phyloP scores from a whole-genome alignment of 2,888 invertebrate genomes.

The Tetragnatha montana region DNA sequence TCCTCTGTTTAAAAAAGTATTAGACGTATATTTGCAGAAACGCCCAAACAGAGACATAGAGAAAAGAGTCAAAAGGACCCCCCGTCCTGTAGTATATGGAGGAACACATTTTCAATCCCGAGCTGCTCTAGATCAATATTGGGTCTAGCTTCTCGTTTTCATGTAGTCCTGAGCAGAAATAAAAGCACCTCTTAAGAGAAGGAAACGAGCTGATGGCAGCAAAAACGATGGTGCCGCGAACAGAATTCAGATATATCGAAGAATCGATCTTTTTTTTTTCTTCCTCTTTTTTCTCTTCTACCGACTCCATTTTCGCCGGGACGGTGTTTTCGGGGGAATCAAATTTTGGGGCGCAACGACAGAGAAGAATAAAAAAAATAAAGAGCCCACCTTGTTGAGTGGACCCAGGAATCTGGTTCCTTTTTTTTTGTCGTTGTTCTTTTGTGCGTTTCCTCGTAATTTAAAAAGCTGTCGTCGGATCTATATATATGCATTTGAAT shows the following conservation, averaged over 20 bases:
- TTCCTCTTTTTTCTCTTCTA: not conserved
- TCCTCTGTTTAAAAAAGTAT: constrained; percentile 3
- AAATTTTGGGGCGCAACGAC: constrained; percentile 30
- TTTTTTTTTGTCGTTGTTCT: not conserved
- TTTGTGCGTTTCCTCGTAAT: not conserved
- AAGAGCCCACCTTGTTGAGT: constrained; percentile 11
- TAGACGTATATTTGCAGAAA: constrained; percentile 20
- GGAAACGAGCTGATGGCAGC: constrained; percentile 49
- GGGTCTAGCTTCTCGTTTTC: constrained; percentile 55
- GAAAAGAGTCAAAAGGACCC: not conserved
- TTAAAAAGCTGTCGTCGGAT: constrained; percentile 17
- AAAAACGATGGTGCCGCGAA: constrained; percentile 47
- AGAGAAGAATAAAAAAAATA: not conserved
- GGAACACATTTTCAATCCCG: constrained; percentile 35
- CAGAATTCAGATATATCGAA: constrained; percentile 62
- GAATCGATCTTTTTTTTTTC: constrained; percentile 41
- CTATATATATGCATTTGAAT: constrained; percentile 41
- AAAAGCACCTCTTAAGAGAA: constrained; percentile 26
- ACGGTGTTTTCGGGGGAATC: constrained; percentile 47
- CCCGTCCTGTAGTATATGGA: not conserved
- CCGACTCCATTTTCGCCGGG: constrained; percentile 36
- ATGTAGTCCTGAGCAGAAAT: constrained; percentile 54
- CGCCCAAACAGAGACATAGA: not conserved
- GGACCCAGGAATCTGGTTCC: not conserved
- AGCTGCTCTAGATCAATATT: constrained; percentile 41